Conservation (phyloP, 1,140 invertebrate genomes). For the Lepidurus apus region DNA sequence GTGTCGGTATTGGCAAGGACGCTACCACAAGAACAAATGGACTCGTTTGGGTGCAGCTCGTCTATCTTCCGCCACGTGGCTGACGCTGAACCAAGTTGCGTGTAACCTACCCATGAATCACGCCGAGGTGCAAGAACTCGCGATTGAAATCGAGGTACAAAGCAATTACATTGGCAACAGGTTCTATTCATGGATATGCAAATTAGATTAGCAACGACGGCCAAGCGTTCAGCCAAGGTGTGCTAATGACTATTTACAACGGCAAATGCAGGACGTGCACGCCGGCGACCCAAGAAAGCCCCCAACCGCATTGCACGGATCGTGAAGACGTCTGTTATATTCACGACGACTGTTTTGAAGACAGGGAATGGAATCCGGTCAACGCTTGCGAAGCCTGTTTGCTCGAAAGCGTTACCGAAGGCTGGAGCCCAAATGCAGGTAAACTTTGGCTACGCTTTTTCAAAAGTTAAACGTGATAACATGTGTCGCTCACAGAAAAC, state of each 20-base stretch:
- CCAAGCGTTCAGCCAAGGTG: background rate
- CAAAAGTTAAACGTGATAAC: background rate
- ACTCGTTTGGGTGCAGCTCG: background rate
- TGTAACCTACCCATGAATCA: background rate
- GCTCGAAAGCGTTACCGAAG: slow-evolving; percentile 9
- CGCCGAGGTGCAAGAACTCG: background rate
- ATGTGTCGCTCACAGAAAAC: slow-evolving; percentile 19
- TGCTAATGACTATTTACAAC: slow-evolving; percentile 31
- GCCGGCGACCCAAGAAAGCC: background rate
- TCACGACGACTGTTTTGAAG: slow-evolving; percentile 31
- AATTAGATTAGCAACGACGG: slow-evolving; percentile 33
- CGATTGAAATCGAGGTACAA: slow-evolving; percentile 11
- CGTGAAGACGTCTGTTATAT: slow-evolving; percentile 34
- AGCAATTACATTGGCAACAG: slow-evolving; percentile 22
- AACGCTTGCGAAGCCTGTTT: slow-evolving; percentile 34
- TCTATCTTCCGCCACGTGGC: background rate
- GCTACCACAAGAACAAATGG: slow-evolving; percentile 2
- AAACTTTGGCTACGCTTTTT: background rate
- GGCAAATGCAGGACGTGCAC: slow-evolving; percentile 30
- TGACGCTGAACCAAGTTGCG: background rate
- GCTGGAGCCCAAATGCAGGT: slow-evolving; percentile 34
- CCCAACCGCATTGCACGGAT: slow-evolving; percentile 25
- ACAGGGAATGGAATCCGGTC: slow-evolving; percentile 29
- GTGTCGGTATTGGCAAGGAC: slow-evolving; percentile 26
- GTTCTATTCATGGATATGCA: background rate